These are phyloP conservation scores for Timema cristinae DNA, from an alignment of 2,888 invertebrate genomes.

Conservation along the genomic window DNA sequence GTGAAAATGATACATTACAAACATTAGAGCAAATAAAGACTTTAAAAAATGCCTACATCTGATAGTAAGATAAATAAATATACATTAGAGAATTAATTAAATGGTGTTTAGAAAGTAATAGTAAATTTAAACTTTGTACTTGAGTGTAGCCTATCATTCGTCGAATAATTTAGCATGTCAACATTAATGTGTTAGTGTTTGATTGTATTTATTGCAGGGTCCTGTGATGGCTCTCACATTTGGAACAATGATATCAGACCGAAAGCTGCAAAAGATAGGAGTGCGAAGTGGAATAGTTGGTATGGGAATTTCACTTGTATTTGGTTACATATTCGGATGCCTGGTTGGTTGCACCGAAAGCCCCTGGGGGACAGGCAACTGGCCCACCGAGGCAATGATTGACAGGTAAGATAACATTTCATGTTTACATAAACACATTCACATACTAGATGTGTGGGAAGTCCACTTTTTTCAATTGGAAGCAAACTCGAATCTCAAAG, in stretches of 20 bases:
- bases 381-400: conserved; percentile 78
- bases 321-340: conserved; percentile 76
- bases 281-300: conserved; percentile 65
- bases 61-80: no score
- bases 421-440: no score
- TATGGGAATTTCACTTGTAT: conserved; percentile 67
- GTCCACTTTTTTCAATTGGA: no score
- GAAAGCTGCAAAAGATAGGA: conserved; percentile 64
- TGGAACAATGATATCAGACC: conserved; percentile 73
- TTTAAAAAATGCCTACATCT: no score
- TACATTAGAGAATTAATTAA: no score
- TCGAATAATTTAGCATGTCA: neutral
- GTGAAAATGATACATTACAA: no score
- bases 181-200: no score
- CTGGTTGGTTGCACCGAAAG: conserved; percentile 67
- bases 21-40: no score
- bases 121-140: no score
- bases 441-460: no score
- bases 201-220: conserved; percentile 47
- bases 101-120: no score
- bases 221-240: conserved; percentile 86
- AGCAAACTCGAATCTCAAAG: no score
- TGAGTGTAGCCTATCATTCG: neutral
- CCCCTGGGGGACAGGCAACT: conserved; percentile 72
- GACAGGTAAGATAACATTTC: conserved; percentile 52